Evolutionary conservation across 1,140 invertebrate species (phyloP).

Genomic region (Limonius californicus): DNA sequence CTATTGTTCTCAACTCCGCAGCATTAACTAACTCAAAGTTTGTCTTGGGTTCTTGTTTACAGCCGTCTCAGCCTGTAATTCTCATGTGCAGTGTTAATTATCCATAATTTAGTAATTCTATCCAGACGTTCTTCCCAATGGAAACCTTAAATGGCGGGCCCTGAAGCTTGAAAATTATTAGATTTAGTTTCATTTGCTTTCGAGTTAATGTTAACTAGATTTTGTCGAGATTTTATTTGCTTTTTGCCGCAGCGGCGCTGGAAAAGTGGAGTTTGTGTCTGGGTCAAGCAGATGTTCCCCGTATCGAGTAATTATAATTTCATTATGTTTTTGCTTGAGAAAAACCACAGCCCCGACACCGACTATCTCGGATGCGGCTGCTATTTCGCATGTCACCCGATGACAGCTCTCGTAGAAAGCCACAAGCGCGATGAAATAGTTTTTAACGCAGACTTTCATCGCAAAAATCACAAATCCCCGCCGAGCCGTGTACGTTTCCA

Average conservation of each 20-base stretch:
- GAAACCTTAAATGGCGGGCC: background rate
- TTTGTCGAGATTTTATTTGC: background rate
- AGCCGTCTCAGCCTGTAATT: slow-evolving; percentile 25
- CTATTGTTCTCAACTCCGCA: slow-evolving; percentile 18
- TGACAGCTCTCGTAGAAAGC: background rate
- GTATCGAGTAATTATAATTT: slow-evolving; percentile 1
- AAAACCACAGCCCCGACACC: background rate
- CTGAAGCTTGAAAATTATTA: slow-evolving; percentile 6
- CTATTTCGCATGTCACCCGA: background rate
- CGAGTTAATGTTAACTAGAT: background rate
- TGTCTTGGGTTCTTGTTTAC: slow-evolving; percentile 29
- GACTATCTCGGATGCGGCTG: background rate
- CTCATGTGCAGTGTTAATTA: slow-evolving; percentile 25
- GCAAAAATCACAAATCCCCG: too few relatives aligned
- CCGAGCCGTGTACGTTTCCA: too few relatives aligned
- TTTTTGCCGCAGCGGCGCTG: background rate
- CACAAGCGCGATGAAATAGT: background rate
- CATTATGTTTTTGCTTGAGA: background rate
- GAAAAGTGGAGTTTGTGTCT: background rate
- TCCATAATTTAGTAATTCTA: slow-evolving; percentile 26
- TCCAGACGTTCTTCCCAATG: slow-evolving; percentile 13
- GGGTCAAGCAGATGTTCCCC: background rate
- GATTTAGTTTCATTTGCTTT: background rate
- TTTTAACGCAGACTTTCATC: too few relatives aligned
- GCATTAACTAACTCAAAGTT: slow-evolving; percentile 28